A percentile compares a stretch with the other conserved stretches of the same genome.
phyloP scores from a whole-genome alignment of 2,113 vertebrate genomes.

The Heteronetta atricapilla region DNA sequence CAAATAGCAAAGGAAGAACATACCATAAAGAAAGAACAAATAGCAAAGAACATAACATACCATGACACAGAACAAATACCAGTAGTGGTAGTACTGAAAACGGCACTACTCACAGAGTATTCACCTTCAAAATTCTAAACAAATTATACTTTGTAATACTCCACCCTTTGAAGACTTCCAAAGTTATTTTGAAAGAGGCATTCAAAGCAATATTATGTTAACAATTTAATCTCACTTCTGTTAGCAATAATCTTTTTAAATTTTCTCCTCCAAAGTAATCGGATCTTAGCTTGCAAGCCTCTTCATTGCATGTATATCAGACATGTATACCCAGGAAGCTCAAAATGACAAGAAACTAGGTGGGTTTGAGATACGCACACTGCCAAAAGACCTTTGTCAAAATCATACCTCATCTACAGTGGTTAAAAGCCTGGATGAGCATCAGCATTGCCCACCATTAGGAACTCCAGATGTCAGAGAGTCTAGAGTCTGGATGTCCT shows the following conservation, averaged over 20 bases:
- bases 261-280: not conserved
- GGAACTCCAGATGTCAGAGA: not conserved
- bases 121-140: not conserved
- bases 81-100: not conserved
- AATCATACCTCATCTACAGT: not conserved
- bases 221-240: not conserved
- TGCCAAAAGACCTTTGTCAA: not conserved
- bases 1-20: not conserved
- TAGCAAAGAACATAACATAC: not conserved
- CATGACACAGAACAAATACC: not conserved
- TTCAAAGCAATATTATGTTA: not conserved
- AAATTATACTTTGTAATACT: not conserved
- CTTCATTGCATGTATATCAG: not conserved
- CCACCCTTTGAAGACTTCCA: not conserved
- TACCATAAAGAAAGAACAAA: not conserved
- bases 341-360: not conserved
- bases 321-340: not conserved
- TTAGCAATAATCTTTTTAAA: not conserved
- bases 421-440: not conserved
- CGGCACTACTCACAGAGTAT: not conserved
- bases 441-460: not conserved
- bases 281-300: not conserved
- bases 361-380: not conserved
- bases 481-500: not conserved
- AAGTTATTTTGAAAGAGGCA: not conserved